Conservation (phyloP, 2,888 invertebrate species). For the Lasioglossum pauxillum region DNA sequence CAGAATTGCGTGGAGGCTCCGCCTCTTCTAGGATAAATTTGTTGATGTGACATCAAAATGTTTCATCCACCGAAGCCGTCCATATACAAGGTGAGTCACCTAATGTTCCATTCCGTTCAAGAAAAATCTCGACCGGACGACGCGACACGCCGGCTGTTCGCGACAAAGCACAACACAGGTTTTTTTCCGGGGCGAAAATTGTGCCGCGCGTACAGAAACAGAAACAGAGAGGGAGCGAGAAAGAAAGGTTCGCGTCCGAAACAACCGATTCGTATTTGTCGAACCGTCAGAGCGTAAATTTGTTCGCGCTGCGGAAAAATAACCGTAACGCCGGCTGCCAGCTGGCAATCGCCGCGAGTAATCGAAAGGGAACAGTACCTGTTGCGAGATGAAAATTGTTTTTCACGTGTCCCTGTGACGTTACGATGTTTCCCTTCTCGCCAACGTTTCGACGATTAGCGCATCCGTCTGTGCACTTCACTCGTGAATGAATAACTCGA, state of each 20-base stretch:
- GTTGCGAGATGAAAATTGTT: conserved; percentile 47
- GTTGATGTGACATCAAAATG: neutral
- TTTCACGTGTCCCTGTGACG: neutral
- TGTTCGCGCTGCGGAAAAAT: conserved; percentile 54
- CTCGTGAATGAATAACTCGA: neutral
- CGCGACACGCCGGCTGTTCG: neutral
- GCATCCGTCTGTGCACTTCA: neutral
- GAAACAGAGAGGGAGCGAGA: neutral
- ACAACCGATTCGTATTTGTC: conserved; percentile 40
- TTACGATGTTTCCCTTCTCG: neutral
- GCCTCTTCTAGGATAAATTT: neutral
- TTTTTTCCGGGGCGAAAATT: conserved; percentile 5
- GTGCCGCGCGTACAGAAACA: neutral
- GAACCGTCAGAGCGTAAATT: conserved; percentile 61
- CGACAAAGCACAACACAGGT: neutral
- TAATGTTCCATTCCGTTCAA: neutral
- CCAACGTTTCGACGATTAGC: neutral
- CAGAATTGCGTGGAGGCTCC: neutral
- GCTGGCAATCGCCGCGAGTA: conserved; percentile 45
- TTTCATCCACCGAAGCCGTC: neutral
- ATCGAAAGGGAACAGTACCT: conserved; percentile 45
- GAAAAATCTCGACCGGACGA: neutral
- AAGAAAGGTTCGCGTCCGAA: neutral
- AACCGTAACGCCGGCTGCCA: conserved; percentile 56
- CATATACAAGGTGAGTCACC: neutral